Evolutionary conservation across 2,113 vertebrate species (phyloP), one percentile per base, ranked within the genome.

Genomic region (Aviceda subcristata): DNA sequence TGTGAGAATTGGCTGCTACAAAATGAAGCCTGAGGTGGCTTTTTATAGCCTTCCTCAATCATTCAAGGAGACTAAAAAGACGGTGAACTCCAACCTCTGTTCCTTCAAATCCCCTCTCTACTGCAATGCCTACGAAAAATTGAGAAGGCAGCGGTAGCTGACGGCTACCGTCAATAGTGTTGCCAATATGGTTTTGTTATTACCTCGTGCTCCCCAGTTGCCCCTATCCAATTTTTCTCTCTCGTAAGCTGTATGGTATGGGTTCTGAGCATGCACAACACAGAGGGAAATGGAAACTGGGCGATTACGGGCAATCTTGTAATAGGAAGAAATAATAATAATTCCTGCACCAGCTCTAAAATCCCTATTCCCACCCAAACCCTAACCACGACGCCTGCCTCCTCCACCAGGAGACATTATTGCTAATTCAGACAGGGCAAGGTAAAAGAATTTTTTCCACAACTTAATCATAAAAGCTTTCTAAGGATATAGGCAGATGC

Each of bases 11-110:
- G 77, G 34, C 75, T 81, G 39, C 51, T 75, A 79, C 0, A 0
- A 76, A 83, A 90, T 95, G 78, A 95, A 84, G 80, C 56, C 68
- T 71, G 62, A 88, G 51, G 60, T 89, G 43, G 51, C 34, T 96
- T 94, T 96, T 64, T 87, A 87, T 15, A 92, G 79, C 57, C 43
- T 72, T 92, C 60, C 83, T 81, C 95, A 86, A 41, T 92, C 94
- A 97, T 57, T 89, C 3, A 34, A 81, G 88, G 64, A 84, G 63
- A 82, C 83, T 89, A 86, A 89, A 91, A 89, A 62, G 79, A 83
- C 9, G 3, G 68, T 38, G 43, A 97, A 75, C 77, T 92, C 36
- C 66, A 89, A 85, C 51, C 69, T 91, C 76, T 79, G 39, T 21
- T 94, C 51, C 51, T 94, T 68, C 81, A 96, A 93, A 94, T 66